These are phyloP conservation scores for Danio aesculapii DNA, from an alignment of 2,797 vertebrate species.

Conservation along the genomic window DNA sequence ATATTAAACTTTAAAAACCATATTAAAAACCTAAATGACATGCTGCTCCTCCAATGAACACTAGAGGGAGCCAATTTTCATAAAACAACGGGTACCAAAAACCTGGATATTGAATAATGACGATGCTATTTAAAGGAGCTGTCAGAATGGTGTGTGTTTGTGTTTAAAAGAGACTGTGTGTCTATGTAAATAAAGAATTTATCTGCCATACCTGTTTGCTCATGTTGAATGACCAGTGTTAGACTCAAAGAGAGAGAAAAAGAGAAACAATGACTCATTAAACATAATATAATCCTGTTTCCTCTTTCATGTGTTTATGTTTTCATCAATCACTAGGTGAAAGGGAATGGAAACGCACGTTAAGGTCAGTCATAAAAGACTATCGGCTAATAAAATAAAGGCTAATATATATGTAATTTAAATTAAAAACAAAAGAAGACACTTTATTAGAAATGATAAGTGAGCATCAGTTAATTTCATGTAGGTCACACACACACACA, in stretches of 20 bases:
- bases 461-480: conserved; percentile 56
- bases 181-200: neutral
- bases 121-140: conserved; percentile 9
- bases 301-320: conserved; percentile 7
- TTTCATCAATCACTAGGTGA: neutral
- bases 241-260: neutral
- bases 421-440: too few species aligned
- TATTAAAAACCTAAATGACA: neutral
- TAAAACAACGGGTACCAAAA: neutral
- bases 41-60: neutral
- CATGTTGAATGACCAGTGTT: neutral
- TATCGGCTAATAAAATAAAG: too few species aligned
- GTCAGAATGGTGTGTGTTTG: neutral
- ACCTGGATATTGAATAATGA: neutral
- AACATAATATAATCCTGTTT: conserved; percentile 1
- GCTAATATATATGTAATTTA: too few species aligned
- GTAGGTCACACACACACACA: conserved; percentile 31
- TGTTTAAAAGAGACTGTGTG: neutral
- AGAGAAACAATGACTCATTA: neutral
- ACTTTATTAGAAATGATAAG: too few species aligned
- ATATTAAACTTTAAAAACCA: too few species aligned
- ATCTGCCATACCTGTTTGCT: neutral
- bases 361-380: too few species aligned
- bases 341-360: neutral
- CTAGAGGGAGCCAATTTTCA: conserved; percentile 8